Conservation (phyloP, 2,888 invertebrate species). For the Caenorhabditis sp. region DNA sequence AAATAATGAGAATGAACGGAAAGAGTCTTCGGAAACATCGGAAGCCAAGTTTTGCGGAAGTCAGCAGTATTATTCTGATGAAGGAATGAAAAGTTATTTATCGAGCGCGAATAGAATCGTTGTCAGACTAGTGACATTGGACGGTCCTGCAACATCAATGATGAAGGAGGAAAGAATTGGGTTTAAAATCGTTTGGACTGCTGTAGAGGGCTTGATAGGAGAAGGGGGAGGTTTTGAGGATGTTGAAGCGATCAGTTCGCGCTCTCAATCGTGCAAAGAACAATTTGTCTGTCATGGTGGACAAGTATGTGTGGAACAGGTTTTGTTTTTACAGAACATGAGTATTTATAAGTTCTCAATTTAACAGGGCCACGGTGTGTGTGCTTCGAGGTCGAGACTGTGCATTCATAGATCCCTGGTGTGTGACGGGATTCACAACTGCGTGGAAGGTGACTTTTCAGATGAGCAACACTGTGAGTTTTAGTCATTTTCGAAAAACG, state of each 20-base stretch:
- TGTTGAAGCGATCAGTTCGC: background rate
- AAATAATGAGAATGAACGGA: slow-evolving; percentile 40
- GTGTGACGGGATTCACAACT: slow-evolving; percentile 84
- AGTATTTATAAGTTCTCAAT: background rate
- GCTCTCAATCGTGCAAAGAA: slow-evolving; percentile 40
- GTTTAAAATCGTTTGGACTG: slow-evolving; percentile 78
- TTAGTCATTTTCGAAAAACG: background rate
- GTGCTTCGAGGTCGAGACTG: slow-evolving; percentile 81
- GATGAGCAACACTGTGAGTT: slow-evolving; percentile 78
- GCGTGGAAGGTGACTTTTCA: slow-evolving; percentile 84
- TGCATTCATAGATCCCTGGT: slow-evolving; percentile 84
- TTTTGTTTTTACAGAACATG: too few species aligned
- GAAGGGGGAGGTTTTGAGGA: slow-evolving; percentile 37
- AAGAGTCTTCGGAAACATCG: slow-evolving; percentile 46
- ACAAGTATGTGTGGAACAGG: slow-evolving; percentile 83
- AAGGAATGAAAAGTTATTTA: slow-evolving; percentile 84
- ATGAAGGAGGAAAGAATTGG: slow-evolving; percentile 78
- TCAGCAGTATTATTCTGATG: slow-evolving; percentile 84
- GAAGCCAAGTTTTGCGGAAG: slow-evolving; percentile 84
- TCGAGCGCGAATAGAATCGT: slow-evolving; percentile 84
- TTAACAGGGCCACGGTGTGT: slow-evolving; percentile 76
- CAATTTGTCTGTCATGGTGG: slow-evolving; percentile 83
- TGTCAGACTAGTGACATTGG: slow-evolving; percentile 67
- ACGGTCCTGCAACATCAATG: slow-evolving; percentile 53
- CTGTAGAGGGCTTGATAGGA: slow-evolving; percentile 70